phyloP scores from a whole-genome alignment of 2,113 vertebrate genomes.

The Sylvietta virens region DNA sequence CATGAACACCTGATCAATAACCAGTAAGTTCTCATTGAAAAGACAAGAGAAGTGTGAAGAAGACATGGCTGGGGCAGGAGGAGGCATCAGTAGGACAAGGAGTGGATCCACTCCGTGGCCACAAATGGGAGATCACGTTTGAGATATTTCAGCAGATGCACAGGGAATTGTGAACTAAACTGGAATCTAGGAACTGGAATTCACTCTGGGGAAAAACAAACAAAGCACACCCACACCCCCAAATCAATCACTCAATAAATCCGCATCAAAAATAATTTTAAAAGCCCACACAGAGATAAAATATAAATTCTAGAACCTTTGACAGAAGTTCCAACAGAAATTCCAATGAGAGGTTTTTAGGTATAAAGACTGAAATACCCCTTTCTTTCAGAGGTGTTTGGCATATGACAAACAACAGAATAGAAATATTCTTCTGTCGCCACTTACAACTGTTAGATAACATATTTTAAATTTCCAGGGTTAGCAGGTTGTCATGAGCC shows the following conservation, averaged over 20 bases:
- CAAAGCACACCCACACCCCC: not conserved
- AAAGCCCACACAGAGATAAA: not conserved
- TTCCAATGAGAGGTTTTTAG: not conserved
- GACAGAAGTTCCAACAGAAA: not conserved
- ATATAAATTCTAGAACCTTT: not conserved
- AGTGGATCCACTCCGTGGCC: not conserved
- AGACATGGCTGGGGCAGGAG: not conserved
- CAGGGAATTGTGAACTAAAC: not conserved
- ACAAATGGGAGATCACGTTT: not conserved
- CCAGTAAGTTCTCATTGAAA: not conserved
- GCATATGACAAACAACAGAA: not conserved
- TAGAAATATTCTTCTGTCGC: not conserved
- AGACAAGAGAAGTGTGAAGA: not conserved
- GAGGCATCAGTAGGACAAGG: not conserved
- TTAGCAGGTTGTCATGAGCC: conserved; percentile 25
- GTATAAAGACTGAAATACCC: not conserved
- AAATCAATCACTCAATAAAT: not conserved
- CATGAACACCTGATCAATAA: not conserved
- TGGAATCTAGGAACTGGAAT: no score
- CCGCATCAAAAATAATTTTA: fast-evolving
- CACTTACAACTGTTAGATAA: conserved; percentile 9
- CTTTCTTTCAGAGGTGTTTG: not conserved
- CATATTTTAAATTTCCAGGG: not conserved
- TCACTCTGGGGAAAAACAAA: not conserved
- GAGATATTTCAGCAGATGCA: not conserved